Base-by-base conservation (phyloP, 2,888 invertebrate genomes). In the Cheilosia variabilis region DNA sequence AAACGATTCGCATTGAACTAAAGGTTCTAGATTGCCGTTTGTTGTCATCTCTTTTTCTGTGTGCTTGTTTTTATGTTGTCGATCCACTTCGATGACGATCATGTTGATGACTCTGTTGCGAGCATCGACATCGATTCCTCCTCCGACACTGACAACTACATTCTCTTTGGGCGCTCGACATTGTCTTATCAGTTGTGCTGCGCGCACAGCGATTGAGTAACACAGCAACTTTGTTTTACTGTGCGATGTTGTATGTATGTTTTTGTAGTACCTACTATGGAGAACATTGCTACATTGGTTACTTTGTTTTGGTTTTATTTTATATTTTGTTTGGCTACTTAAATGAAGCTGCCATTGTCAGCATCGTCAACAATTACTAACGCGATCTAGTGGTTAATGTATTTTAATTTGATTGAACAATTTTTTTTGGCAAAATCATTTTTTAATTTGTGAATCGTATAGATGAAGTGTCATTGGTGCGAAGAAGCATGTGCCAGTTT, bases 1-100 rank as follows among this genome's bases (percentile, higher is more conserved):
- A 84, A 84, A 69, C 53, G 73, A 84, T 84, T 75, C 75, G 79
- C 79, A 79, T 84, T 75, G 73, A 83, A 68, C 78, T 69, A 65
- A 79, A 84, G 83, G 69, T 84, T 84, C 69, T 75, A 65, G 43
- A 78, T 66, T 79, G 62, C 62, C 57, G 66, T 57, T 75, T 24
- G 27, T 63, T 52, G 62, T 73, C 65, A 47, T 73, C 52, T 60
- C 15, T 52, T 53, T 31, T 37, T 31, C n/a, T 65, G 27, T 27
- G 13, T 47, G 41, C 31, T 41, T 43, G 41, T 55, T 45, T 34
- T 63, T 53, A 47, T 65, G 55, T 31, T 68, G 58, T 68, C 60
- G 73, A 66, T 68, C 73, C 53, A 73, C 58, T 60, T 75, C 58
- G 52, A 65, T 75, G 75, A 55, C 75, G 79, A 83, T 72, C 68